These are phyloP conservation scores for Oncorhynchus gorbuscha DNA, from an alignment of 2,113 vertebrate genomes.

Conservation along the genomic window DNA sequence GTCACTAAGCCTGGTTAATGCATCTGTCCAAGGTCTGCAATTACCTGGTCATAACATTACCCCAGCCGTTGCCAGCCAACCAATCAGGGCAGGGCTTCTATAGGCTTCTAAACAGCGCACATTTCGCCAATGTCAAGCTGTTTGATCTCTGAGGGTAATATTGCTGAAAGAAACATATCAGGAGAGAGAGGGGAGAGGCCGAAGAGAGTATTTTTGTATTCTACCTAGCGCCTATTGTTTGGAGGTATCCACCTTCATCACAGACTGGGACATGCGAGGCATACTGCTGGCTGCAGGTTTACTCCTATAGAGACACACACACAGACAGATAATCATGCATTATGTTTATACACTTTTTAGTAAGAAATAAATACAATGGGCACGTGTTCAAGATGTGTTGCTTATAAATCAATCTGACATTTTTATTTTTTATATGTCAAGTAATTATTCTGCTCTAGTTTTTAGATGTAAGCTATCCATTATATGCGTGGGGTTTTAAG, in stretches of 20 bases:
- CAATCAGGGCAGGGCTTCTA: conserved; percentile 70
- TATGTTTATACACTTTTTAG: no score
- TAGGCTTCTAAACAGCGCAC: conserved; percentile 72
- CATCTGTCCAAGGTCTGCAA: conserved; percentile 90
- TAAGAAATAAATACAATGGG: no score
- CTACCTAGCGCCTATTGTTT: background rate
- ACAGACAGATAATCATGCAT: background rate
- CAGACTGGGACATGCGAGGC: no score
- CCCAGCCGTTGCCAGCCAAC: conserved; percentile 83
- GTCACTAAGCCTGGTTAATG: conserved; percentile 88
- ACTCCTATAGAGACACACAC: background rate
- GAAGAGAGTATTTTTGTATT: background rate
- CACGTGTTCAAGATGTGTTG: background rate
- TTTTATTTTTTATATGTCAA: background rate
- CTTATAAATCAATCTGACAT: background rate
- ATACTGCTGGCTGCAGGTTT: no score
- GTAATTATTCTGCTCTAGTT: background rate
- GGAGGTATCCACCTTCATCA: background rate
- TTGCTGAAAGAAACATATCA: conserved; percentile 68
- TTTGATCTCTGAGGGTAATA: conserved; percentile 85
- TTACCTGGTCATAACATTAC: conserved; percentile 67
- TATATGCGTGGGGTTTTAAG: background rate
- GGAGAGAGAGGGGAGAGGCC: background rate
- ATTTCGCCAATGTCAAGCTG: conserved; percentile 85
- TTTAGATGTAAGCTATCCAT: background rate